These are phyloP conservation scores for Orthosia cruda DNA, from an alignment of 2,888 invertebrate genomes.

Conservation along the genomic window DNA sequence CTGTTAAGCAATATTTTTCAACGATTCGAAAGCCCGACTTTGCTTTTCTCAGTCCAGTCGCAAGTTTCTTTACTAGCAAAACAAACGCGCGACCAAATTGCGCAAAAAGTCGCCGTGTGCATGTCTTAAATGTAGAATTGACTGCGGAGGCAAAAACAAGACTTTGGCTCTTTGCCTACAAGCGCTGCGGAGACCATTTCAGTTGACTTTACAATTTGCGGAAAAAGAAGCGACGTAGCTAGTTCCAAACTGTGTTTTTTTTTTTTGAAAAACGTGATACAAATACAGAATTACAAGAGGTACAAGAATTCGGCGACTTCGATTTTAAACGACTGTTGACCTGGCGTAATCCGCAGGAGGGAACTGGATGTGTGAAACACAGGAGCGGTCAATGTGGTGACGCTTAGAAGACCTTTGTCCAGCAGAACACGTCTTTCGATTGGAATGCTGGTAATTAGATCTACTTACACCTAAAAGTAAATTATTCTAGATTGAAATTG, in stretches of 20 bases:
- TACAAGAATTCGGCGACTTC: constrained; percentile 7
- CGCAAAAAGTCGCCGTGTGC: constrained; percentile 43
- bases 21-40: background rate
- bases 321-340: background rate
- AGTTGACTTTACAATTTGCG: constrained; percentile 56
- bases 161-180: constrained; percentile 61
- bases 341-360: no score
- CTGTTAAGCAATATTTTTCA: background rate
- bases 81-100: constrained; percentile 33
- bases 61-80: constrained; percentile 29
- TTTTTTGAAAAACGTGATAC: constrained; percentile 14
- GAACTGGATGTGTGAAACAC: no score
- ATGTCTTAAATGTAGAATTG: constrained; percentile 57
- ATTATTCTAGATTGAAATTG: background rate
- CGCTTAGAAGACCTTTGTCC: no score
- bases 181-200: constrained; percentile 43
- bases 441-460: background rate
- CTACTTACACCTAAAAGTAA: background rate
- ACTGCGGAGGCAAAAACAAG: constrained; percentile 53
- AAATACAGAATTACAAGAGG: constrained; percentile 9
- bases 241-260: constrained; percentile 23
- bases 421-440: no score
- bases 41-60: background rate
- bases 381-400: no score
- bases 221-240: constrained; percentile 42